Evolutionary conservation across 2,113 vertebrate species (phyloP).

Genomic region (Poeciliopsis retropinna): DNA sequence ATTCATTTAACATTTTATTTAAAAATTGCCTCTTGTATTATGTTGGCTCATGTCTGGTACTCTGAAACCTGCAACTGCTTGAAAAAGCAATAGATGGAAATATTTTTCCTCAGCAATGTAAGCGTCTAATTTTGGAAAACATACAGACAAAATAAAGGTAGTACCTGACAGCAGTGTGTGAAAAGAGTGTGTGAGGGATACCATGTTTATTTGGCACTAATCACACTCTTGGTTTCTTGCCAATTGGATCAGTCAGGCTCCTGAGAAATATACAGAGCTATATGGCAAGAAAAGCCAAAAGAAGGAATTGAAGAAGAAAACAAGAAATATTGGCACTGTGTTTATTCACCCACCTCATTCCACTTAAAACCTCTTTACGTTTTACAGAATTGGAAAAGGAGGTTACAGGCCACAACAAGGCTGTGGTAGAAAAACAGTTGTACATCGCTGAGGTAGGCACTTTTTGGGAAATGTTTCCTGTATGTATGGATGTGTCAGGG

Average conservation of each 20-base stretch:
- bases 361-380: slow-evolving; percentile 60
- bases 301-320: slow-evolving; percentile 23
- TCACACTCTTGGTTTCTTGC: slow-evolving; percentile 37
- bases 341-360: slow-evolving; percentile 57
- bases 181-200: slow-evolving; percentile 26
- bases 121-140: no score
- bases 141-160: no score
- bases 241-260: slow-evolving; percentile 65
- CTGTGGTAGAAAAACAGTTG: slow-evolving; percentile 57
- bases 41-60: no score
- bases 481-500: slow-evolving; percentile 59
- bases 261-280: slow-evolving; percentile 44
- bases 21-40: not conserved
- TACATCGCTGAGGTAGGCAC: slow-evolving; percentile 60
- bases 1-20: no score
- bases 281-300: slow-evolving; percentile 18
- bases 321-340: slow-evolving; percentile 30
- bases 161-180: slow-evolving; percentile 22
- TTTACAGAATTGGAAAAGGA: slow-evolving; percentile 51
- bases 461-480: slow-evolving; percentile 54
- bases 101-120: no score
- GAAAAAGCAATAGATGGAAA: slow-evolving; percentile 1
- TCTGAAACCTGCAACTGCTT: not conserved
- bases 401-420: slow-evolving; percentile 56
- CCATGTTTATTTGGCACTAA: slow-evolving; percentile 53